Conservation (phyloP, 2,888 invertebrate species). For the Epistrophe grossulariae region DNA sequence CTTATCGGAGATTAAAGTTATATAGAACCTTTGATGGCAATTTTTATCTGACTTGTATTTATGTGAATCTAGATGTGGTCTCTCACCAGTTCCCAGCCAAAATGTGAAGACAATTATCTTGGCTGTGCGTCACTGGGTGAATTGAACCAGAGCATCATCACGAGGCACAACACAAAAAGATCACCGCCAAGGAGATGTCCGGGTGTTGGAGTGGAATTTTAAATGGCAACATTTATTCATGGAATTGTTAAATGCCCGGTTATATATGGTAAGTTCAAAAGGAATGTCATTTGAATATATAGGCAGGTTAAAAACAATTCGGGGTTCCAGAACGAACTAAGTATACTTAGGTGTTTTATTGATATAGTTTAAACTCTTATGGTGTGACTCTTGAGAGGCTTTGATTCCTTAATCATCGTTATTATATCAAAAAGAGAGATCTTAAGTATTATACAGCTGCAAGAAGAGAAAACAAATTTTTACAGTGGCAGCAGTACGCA, state of each 20-base stretch:
- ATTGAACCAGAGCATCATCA: slow-evolving; percentile 18
- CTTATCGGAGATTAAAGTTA: slow-evolving; percentile 71
- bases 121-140: slow-evolving; percentile 57
- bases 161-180: slow-evolving; percentile 28
- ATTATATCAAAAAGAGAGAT: too few species aligned
- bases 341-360: background rate
- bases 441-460: too few species aligned
- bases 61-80: slow-evolving; percentile 47
- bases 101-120: slow-evolving; percentile 64
- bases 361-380: background rate
- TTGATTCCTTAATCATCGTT: background rate
- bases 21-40: slow-evolving; percentile 9
- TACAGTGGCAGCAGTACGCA: too few species aligned
- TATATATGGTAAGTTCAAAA: slow-evolving; percentile 16
- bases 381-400: background rate
- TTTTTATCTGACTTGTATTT: slow-evolving; percentile 20
- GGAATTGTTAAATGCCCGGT: slow-evolving; percentile 24
- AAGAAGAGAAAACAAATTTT: too few species aligned
- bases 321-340: background rate
- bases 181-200: slow-evolving; percentile 57
- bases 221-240: slow-evolving; percentile 74
- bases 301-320: background rate
- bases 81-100: slow-evolving; percentile 50
- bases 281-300: slow-evolving; percentile 37
- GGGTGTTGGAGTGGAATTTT: slow-evolving; percentile 75